phyloP scores from a whole-genome alignment of 2,888 invertebrate genomes.

The Spodoptera exigua region DNA sequence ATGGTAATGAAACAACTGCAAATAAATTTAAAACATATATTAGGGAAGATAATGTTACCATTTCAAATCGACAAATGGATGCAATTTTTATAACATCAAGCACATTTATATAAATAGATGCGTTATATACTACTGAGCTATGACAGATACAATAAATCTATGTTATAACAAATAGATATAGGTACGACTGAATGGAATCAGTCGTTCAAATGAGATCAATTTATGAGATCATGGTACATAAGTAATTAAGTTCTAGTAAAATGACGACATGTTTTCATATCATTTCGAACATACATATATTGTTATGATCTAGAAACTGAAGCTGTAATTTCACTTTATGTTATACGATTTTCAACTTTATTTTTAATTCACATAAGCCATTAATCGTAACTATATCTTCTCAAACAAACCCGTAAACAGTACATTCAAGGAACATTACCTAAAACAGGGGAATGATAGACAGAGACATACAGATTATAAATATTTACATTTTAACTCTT shows the following conservation, averaged over 20 bases:
- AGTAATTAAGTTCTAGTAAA: no score
- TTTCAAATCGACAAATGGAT: constrained; percentile 56
- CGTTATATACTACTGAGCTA: constrained; percentile 27
- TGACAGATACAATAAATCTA: constrained; percentile 1
- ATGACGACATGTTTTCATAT: no score
- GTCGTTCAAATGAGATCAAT: constrained; percentile 24
- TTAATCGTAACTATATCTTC: background rate
- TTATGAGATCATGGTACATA: constrained; percentile 4
- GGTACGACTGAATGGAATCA: constrained; percentile 1
- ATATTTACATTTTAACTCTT: constrained; percentile 44
- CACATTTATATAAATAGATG: constrained; percentile 42
- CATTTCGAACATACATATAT: no score
- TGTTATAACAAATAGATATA: constrained; percentile 27
- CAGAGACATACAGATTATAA: constrained; percentile 18
- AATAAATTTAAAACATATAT: constrained; percentile 82
- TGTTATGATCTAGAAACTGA: no score
- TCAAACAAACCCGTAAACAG: background rate
- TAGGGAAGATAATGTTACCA: constrained; percentile 85
- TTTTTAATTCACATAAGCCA: background rate
- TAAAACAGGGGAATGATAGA: constrained; percentile 13
- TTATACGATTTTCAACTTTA: background rate
- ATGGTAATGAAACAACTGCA: constrained; percentile 61
- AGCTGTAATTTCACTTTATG: no score
- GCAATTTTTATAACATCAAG: constrained; percentile 56
- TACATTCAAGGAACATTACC: background rate